These are phyloP conservation scores for Thunnus maccoyii DNA, from an alignment of 2,113 vertebrate genomes.

Conservation along the genomic window DNA sequence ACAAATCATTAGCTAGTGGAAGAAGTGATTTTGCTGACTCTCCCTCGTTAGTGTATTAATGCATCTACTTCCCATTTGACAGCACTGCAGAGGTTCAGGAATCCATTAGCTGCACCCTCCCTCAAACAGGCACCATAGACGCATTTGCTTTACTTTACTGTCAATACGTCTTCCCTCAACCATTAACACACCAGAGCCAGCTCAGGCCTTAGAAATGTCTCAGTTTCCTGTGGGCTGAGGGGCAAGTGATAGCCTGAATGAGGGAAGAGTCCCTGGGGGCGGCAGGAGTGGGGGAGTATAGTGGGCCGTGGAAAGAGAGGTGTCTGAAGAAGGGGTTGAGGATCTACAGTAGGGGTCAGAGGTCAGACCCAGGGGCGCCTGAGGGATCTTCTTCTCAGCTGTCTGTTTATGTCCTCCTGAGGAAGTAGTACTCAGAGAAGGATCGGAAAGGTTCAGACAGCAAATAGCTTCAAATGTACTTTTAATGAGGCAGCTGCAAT, in stretches of 20 bases:
- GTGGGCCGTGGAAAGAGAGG: constrained; percentile 20
- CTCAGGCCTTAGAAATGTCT: constrained; percentile 32
- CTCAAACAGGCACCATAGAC: constrained; percentile 23
- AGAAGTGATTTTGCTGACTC: constrained; percentile 57
- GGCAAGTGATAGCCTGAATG: constrained; percentile 65
- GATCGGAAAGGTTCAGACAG: constrained; percentile 53
- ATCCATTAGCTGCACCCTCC: constrained; percentile 68
- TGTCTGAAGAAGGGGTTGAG: constrained; percentile 11
- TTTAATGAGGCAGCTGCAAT: constrained; percentile 80
- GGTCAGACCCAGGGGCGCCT: constrained; percentile 61
- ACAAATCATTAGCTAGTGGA: constrained; percentile 70
- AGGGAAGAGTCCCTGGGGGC: constrained; percentile 40
- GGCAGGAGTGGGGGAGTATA: constrained; percentile 6
- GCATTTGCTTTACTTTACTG: constrained; percentile 38
- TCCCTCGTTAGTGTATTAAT: constrained; percentile 54
- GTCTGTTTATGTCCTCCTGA: constrained; percentile 59
- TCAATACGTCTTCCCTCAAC: constrained; percentile 36
- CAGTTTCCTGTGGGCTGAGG: constrained; percentile 51
- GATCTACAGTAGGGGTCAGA: constrained; percentile 68
- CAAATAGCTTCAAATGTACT: constrained; percentile 72
- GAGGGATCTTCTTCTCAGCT: constrained; percentile 58
- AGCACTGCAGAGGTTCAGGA: constrained; percentile 44
- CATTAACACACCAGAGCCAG: constrained; percentile 54
- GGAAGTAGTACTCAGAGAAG: constrained; percentile 52
- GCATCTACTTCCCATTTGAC: constrained; percentile 61